Base-by-base conservation (phyloP, 2,797 vertebrate genomes). In the Cynodonichthys magdalenae region DNA sequence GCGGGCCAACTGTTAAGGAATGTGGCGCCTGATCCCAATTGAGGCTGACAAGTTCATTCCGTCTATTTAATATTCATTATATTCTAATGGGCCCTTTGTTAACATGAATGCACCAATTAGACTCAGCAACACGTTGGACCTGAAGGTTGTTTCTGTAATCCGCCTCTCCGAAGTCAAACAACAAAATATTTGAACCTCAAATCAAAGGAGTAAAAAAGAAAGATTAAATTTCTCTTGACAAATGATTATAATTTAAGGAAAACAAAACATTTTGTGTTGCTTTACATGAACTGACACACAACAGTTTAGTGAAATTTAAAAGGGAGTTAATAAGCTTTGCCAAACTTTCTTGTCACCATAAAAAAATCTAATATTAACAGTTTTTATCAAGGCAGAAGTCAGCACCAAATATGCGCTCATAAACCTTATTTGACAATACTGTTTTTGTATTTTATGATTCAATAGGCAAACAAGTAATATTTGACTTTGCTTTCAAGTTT, bases 1-100 rank as follows among this genome's bases (percentile, higher is more conserved):
- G 73, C 85, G 81, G 85, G 83, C 74, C 77, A 89, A 87, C 81
- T 92, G 92, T 88, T 87, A 73, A 88, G 90, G 93, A 94, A 94
- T 94, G 84, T 83, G 80, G 81, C 79, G 27, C 63, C 68, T 84
- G 87, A 90, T 81, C 77, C 34, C 73, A 71, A 92, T 81, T 85
- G 82, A 79, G 75, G 63, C 56, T 88, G 89, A 91, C 89, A 88
- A 77, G 89, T 87, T 85, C 84, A 84, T 91, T 89, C 75, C 54
- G 73, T 71, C 84, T 82, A 73, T 82, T 89, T 88, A 85, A 80
- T 79, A 90, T 89, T 88, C 80, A 90, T 88, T 77, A 73, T 82
- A 81, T 87, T 85, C 81, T 82, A 87, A 86, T 87, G 58, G 79
- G 80, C 74, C 87, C 84, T 84, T 86, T 90, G 87, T 90, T 88